Conservation (phyloP, 2,888 invertebrate species). For the Acrobasis repandana region DNA sequence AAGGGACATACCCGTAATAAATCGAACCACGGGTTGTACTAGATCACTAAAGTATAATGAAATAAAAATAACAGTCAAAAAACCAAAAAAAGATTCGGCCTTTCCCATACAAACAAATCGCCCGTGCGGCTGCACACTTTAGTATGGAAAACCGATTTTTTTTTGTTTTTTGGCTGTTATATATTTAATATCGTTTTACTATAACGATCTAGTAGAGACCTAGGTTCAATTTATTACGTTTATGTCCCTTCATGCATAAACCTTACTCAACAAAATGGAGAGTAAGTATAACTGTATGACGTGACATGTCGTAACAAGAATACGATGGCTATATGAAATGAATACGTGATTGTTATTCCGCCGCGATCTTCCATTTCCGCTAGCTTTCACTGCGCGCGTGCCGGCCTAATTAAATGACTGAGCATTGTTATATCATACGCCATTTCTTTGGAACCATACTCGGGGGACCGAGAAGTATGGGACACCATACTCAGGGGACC, state of each 20-base stretch:
- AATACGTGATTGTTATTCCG: constrained; percentile 44
- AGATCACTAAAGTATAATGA: too few relatives aligned
- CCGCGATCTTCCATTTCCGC: constrained; percentile 52
- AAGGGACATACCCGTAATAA: too few relatives aligned
- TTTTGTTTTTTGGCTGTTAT: too few relatives aligned
- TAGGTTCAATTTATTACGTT: too few relatives aligned
- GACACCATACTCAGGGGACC: neutral
- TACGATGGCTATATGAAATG: constrained; percentile 37
- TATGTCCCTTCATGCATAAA: neutral
- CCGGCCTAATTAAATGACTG: constrained; percentile 40
- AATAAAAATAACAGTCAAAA: too few relatives aligned
- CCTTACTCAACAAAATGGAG: neutral
- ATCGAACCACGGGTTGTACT: too few relatives aligned
- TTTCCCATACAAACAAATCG: too few relatives aligned
- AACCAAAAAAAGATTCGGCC: too few relatives aligned
- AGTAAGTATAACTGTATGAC: constrained; percentile 5
- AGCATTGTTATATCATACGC: constrained; percentile 25
- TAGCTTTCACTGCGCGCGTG: constrained; percentile 58
- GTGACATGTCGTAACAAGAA: constrained; percentile 27
- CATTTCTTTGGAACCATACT: neutral
- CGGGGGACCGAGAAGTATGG: neutral
- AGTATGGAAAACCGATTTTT: too few relatives aligned
- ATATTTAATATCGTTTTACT: too few relatives aligned
- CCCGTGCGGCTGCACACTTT: too few relatives aligned
- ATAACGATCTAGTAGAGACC: too few relatives aligned